A percentile compares a stretch with the other conserved stretches of the same genome.
Conservation (phyloP, 2,113 vertebrate genomes). For the Heterochromis multidens region DNA sequence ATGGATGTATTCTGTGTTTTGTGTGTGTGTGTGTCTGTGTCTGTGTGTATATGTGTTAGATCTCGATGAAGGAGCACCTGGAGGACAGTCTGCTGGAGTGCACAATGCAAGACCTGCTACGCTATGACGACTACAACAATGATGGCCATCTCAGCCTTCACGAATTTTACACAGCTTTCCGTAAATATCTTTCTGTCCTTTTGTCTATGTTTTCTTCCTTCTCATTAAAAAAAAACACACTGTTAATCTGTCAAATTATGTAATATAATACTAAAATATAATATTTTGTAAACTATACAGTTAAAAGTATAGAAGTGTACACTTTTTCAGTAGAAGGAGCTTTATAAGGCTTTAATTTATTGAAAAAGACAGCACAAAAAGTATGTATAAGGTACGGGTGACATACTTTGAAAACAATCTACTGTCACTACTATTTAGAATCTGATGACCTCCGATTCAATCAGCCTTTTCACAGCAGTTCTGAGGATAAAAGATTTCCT, state of each 20-base stretch:
- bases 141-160: constrained; percentile 84
- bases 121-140: constrained; percentile 90
- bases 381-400: neutral
- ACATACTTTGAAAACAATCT: neutral
- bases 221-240: neutral
- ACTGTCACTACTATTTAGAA: neutral
- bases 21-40: neutral
- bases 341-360: neutral
- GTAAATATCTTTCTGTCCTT: constrained; percentile 78
- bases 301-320: neutral
- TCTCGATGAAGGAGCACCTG: constrained; percentile 79
- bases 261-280: neutral
- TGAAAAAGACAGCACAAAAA: neutral
- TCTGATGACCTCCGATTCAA: neutral
- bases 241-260: neutral
- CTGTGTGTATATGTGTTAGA: constrained; percentile 60
- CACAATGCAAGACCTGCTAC: constrained; percentile 86
- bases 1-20: neutral
- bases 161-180: constrained; percentile 93
- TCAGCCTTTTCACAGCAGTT: neutral
- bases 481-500: constrained; percentile 12
- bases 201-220: neutral
- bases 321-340: neutral
- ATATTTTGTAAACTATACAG: no score
- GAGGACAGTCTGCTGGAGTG: constrained; percentile 81